A percentile compares a stretch with the other conserved stretches of the same genome.
phyloP scores from a whole-genome alignment of 23 tunicate species.

The Halocynthia aurantium region DNA sequence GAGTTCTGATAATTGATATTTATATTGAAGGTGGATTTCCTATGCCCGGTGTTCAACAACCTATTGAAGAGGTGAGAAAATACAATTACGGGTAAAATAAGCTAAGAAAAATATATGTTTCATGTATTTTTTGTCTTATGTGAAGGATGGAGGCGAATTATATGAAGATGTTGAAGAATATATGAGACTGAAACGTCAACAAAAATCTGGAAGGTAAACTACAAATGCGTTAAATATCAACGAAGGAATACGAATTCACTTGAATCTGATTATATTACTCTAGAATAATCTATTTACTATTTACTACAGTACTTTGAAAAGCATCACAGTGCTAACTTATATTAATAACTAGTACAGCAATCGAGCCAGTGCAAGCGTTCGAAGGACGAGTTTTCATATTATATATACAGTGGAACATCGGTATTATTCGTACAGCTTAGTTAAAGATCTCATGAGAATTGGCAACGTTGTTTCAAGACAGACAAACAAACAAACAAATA shows the following conservation, averaged over 20 bases:
- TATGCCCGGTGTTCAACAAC: not conserved
- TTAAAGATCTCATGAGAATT: too few relatives aligned
- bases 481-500: too few relatives aligned
- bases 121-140: not conserved
- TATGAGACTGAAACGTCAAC: conserved; percentile 20
- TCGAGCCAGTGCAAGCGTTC: too few relatives aligned
- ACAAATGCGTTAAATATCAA: not conserved
- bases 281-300: too few relatives aligned
- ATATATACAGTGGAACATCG: too few relatives aligned
- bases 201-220: not conserved
- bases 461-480: too few relatives aligned
- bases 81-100: not conserved
- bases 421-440: too few relatives aligned
- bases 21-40: not conserved
- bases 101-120: not conserved
- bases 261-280: not conserved
- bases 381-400: too few relatives aligned
- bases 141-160: conserved; percentile 23
- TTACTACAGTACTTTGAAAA: too few relatives aligned
- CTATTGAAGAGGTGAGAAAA: not conserved
- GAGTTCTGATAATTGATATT: not conserved
- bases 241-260: not conserved
- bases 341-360: too few relatives aligned
- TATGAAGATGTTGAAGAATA: conserved; percentile 54
- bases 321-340: too few relatives aligned